A percentile compares a stretch with the other conserved stretches of the same genome.
These are phyloP conservation scores for Psittacula cyanocephala DNA, from an alignment of 2,113 vertebrate species.

Conservation along the genomic window DNA sequence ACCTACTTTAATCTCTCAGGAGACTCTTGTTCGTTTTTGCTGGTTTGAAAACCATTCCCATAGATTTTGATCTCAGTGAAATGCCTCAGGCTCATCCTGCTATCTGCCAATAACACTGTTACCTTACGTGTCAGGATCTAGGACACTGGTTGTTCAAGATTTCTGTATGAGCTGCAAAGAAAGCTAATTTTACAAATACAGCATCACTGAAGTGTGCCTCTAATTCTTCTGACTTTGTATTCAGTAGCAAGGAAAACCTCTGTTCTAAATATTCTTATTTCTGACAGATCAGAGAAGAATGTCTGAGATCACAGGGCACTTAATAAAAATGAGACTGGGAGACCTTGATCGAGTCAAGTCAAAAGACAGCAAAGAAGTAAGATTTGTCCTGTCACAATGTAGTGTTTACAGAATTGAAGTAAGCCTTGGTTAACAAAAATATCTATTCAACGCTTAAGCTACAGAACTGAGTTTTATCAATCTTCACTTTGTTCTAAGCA, in stretches of 20 bases:
- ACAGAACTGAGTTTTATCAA: background rate
- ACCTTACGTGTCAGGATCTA: background rate
- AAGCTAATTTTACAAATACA: background rate
- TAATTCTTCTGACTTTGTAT: background rate
- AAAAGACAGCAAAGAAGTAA: slow-evolving; percentile 92
- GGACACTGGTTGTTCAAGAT: background rate
- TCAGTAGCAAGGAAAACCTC: background rate
- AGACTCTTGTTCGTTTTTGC: background rate
- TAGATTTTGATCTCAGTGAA: background rate
- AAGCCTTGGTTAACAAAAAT: background rate
- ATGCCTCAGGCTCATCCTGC: background rate
- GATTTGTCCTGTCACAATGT: background rate
- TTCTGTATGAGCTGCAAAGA: background rate
- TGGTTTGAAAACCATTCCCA: background rate
- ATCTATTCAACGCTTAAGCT: background rate
- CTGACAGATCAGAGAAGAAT: slow-evolving; percentile 92
- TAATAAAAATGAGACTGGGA: slow-evolving; percentile 93
- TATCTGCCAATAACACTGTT: background rate
- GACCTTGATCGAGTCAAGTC: slow-evolving; percentile 86
- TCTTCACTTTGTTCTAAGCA: background rate
- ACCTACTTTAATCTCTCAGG: background rate
- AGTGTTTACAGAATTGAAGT: background rate
- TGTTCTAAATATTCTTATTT: background rate
- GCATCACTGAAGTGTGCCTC: background rate
- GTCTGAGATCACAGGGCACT: slow-evolving; percentile 90